Base-by-base conservation (phyloP, 2,797 vertebrate species). In the Chelonia mydas region DNA sequence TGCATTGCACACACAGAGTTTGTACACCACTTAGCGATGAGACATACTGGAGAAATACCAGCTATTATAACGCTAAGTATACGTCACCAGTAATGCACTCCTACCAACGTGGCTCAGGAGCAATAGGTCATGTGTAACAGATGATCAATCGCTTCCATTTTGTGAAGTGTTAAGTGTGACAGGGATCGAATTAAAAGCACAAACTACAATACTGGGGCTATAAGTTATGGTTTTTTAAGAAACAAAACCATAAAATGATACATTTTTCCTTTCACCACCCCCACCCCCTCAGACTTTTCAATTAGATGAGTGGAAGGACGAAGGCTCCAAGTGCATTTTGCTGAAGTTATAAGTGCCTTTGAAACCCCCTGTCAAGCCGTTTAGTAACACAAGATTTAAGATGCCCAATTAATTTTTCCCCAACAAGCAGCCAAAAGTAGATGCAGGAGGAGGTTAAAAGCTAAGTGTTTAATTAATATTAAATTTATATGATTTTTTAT, bases 391-490 rank as follows among this genome's bases (percentile, higher is more conserved):
- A 98, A 98, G 98, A 98, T 98, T 98, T 98, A 98, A 98, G 98
- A 98, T 95, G 97, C 97, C 96, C 97, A 98, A 98, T 98, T 98
- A 98, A 98, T 98, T 98, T 96, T 97, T 97, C 92, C 98, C 95
- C 97, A 98, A 98, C 98, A 97, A 98, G 97, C 96, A 98, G 97
- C 98, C 98, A 98, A 98, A 98, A 98, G 98, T 97, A 97, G 98
- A 98, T 98, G 98, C 97, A 92, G 94, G 93, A 98, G 97, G 96
- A 98, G 98, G 98, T 98, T 98, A 98, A 98, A 98, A 98, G 98
- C 98, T 98, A 98, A 98, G 98, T 98, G 97, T 98, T 98, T 98
- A 98, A 98, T 98, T 98, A 98, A 98, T 98, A 98, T 98, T 98
- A 98, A 98, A 98, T 98, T 98, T 98, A 98, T 98, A 98, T 98